Conservation (phyloP, 2,113 vertebrate species). For the Dicerorhinus sumatrensis region DNA sequence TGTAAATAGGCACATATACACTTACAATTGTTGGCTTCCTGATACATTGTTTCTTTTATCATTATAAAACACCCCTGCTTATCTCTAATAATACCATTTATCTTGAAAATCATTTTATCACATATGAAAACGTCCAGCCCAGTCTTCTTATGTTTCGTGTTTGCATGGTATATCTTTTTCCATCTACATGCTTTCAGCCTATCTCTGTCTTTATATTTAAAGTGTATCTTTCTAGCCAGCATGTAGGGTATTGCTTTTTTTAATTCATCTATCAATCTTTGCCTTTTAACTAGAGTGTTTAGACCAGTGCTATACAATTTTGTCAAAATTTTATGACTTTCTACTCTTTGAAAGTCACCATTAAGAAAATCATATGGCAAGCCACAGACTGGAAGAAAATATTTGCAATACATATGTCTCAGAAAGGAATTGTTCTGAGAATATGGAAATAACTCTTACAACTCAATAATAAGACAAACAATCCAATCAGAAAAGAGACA, state of each 20-base stretch:
- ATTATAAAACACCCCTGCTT: neutral
- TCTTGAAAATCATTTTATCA: conserved; percentile 22
- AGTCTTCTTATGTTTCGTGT: neutral
- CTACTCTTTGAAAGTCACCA: neutral
- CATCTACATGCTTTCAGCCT: neutral
- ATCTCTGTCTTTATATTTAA: neutral
- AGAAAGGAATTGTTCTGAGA: neutral
- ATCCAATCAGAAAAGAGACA: neutral
- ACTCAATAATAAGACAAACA: neutral
- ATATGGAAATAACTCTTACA: neutral
- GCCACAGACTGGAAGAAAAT: neutral
- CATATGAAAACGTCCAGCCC: neutral
- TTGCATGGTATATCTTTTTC: neutral
- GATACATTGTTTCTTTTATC: neutral
- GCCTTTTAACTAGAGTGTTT: neutral
- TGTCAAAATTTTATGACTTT: neutral
- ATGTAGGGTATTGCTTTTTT: neutral
- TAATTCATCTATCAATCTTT: neutral
- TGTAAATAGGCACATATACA: neutral
- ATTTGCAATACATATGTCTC: neutral
- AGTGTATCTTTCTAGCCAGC: neutral
- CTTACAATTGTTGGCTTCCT: neutral
- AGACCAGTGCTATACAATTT: neutral
- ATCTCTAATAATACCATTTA: neutral
- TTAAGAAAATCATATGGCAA: neutral